Evolutionary conservation across 2,888 invertebrate species (phyloP), one percentile per base, ranked within the genome.

Genomic region (Chromoteleia sp.): DNA sequence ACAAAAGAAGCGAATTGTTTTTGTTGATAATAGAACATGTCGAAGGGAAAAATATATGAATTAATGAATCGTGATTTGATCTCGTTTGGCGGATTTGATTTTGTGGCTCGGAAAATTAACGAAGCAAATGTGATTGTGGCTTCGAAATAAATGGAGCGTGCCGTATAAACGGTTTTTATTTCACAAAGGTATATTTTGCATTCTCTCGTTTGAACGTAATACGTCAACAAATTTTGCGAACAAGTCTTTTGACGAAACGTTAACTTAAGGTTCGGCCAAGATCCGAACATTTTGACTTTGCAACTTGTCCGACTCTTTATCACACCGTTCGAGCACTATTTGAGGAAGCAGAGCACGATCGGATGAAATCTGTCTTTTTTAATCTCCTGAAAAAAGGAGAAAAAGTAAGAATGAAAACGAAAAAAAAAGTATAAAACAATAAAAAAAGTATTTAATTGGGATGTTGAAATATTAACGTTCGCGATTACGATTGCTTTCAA

Each of bases 51-150:
- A 39, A 25, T 19, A 65, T 39, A 15, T 39, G 33, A 29, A 48
- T 70, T 56, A 56, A 70, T 48, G 58, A 58, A 70, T 45, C 17
- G 58, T 48, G 48, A 36, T 70, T 58, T 43, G 48, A 65, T 65
- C 39, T 43, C 21, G 33, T 45, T 56, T 56, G n/a, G 29, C 1
- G 21, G 29, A 67, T 67, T 41, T 33, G 36, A 68, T 68, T 56
- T 67, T n/a, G 54, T 25, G 25, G 67, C 48, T 29, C 29, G 39
- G 41, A 67, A 63, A 68, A 56, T 45, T 68, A 68, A 68, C 54
- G 54, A 29, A 65, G 65, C 52, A 65, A 65, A 65, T 65, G 52
- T 50, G 33, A 54, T 41, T 67, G 52, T 29, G 68, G 43, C 56
- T 15, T 8, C 15, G 30, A 41, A 43, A 54, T 41, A 68, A 68